Base-by-base conservation (phyloP, 2,797 vertebrate species). In the Cottoperca gobio region DNA sequence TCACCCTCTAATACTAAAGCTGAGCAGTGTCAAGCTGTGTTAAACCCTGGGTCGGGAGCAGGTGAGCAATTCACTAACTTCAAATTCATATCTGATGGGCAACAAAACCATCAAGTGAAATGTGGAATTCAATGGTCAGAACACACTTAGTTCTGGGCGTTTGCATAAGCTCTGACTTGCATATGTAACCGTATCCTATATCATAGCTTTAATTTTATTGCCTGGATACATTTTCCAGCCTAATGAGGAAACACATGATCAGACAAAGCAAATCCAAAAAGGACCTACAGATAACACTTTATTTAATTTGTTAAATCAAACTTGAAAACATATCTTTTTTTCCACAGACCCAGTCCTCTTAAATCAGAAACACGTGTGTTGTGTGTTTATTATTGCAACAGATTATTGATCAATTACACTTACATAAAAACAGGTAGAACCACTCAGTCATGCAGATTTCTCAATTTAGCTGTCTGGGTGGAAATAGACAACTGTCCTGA, bases 401-500 rank as follows among this genome's bases (percentile, higher is more conserved):
- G 12, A 21, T 26, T 37, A 45, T 13, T 74, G 14, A 85, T 78
- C 57, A 48, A 17, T 8, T 11, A 40, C 10, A 46, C 49, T 54
- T 54, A 12, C 50, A 61, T 64, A 59, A 63, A 72, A 52, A 21
- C 19, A 31, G 48, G 62, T 43, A 53, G 11, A 37, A 46, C 31
- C 3, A 19, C 31, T 70, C 9, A 1, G 46, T 21, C 42, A 70
- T 58, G 65, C 40, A 63, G 55, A 66, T 35, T 71, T 74, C 54
- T 76, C 48, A 33, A 42, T 26, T 60, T 23, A 12, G 52, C 40
- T 49, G 48, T 46, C 63, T 62, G 42, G 26, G 45, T n/a, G 72
- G 23, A 69, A 87, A 68, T 40, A 69, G 64, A 80, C 85, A 74
- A 80, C 55, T 54, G 37, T 68, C 45, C 54, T 79, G 28, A 43